Conservation (phyloP, 2,797 vertebrate genomes). For the Pteronotus mesoamericanus region DNA sequence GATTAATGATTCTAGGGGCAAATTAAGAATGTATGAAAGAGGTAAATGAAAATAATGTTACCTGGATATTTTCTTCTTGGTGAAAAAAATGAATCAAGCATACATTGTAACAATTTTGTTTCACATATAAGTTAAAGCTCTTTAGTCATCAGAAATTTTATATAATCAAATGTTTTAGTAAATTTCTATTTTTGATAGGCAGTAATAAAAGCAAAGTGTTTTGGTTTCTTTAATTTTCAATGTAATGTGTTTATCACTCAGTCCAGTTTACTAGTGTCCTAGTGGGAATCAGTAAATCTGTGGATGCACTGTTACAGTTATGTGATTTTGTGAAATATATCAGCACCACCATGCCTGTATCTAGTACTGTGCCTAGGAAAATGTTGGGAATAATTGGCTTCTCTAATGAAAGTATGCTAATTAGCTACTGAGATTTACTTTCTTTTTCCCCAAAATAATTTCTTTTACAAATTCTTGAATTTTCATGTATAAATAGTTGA, state of each 20-base stretch:
- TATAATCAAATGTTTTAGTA: neutral
- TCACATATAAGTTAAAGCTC: neutral
- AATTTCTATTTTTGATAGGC: constrained; percentile 15
- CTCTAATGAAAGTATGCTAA: constrained; percentile 65
- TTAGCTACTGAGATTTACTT: constrained; percentile 69
- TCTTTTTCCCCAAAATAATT: constrained; percentile 73
- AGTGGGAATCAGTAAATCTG: neutral
- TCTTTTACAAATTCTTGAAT: constrained; percentile 73
- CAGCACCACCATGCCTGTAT: constrained; percentile 62
- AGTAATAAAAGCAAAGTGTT: neutral
- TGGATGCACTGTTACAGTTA: constrained; percentile 50
- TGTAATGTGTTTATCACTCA: neutral
- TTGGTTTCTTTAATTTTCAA: constrained; percentile 19
- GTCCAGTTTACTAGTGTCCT: neutral
- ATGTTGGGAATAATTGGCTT: constrained; percentile 60
- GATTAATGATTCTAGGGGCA: neutral
- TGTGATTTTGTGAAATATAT: constrained; percentile 35
- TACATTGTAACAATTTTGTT: neutral
- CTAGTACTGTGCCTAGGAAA: constrained; percentile 51
- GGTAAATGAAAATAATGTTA: constrained; percentile 4
- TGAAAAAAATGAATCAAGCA: constrained; percentile 1
- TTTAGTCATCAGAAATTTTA: constrained; percentile 6
- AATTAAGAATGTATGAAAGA: neutral
- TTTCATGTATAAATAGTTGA: constrained; percentile 75
- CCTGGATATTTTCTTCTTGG: neutral